Base-by-base conservation (phyloP, 2,113 vertebrate genomes). In the Indri indri region DNA sequence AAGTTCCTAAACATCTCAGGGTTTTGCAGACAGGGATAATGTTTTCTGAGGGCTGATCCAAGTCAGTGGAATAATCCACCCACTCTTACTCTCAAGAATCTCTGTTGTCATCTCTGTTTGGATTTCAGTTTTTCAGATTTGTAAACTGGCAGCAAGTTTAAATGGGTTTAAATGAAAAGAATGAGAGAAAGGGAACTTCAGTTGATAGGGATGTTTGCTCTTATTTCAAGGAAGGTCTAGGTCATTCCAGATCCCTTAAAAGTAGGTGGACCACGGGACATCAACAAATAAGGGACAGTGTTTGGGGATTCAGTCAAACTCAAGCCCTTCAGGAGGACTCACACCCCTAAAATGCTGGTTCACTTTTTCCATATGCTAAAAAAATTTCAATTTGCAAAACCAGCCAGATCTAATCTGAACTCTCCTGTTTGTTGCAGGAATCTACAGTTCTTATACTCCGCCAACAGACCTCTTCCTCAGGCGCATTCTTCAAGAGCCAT, bases 391-490 rank as follows among this genome's bases (percentile, higher is more conserved):
- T 88, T 97, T 97, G 77, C 70, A 91, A 91, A 94, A 86, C 81
- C 95, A 97, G 87, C 83, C 97, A 70, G 10, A 83, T 96, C 93
- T 95, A 96, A 97, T 97, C 95, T 81, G 82, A 98, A 71, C 84
- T 97, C 86, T 66, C 94, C 77, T 20, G 68, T 61, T 97, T 90
- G 61, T 91, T 77, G 80, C 92, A 97, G 93, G 80, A 98, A 94
- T 98, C 97, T 97, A 93, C 81, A 94, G 90, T 97, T 74, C 91
- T 57, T 79, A 27, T 34, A 45, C 91, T 96, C 97, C 88, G 80
- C 89, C 97, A 98, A 94, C 94, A 96, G 90, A 88, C 94, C 91
- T 90, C 88, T 96, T 97, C 97, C 95, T 97, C 82, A 32, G 88
- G 92, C 97, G 94, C 0, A 18, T 90, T 98, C 97, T 98, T 97